Base-by-base conservation (phyloP, 2,113 vertebrate species). In the Sphaerodactylus townsendi region DNA sequence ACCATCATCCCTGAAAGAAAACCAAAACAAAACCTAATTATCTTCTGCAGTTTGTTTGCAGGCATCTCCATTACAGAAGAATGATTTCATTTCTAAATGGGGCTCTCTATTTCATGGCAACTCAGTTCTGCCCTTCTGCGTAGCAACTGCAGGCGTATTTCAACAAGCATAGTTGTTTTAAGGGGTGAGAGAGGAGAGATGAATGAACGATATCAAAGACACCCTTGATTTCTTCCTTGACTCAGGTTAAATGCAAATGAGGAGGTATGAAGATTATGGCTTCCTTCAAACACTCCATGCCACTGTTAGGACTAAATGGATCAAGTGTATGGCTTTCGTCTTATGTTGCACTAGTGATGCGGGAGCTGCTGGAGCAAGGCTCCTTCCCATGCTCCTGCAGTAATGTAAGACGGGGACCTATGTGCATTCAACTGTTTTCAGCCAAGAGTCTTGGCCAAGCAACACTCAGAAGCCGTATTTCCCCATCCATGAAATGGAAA, bases 1-100 rank as follows among this genome's bases (percentile, higher is more conserved):
- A 94, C 93, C 94, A 95, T 86, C 95, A 95, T 88, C 13, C 93
- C 95, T 95, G 90, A 6, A 37, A 87, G 37, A 81, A 72, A 28
- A 91, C 1, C 50, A 81, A 17, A 82, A 30, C 2, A 0, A 1
- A 66, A 77, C 0, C 0, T 1, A 81, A 69, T 44, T 85, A 79
- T 50, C 46, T 77, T 62, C 68, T 78, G 11, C 77, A 5, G 0
- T 74, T 21, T 4, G 2, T 0, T 39, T 69, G 65, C 1, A 33
- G 30, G 53, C 19, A 0, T 73, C 56, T 37, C 39, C 35, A 15
- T 64, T 74, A 9, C n/a, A 73, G 30, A 64, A 74, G 70, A 65
- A 65, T 5, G 21, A 33, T 33, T 74, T 82, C 62, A 82, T 65
- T 82, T 25, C 25, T 71, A 56, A 71, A 56, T 56, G n/a, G 21